A percentile compares a stretch with the other conserved stretches of the same genome.
Evolutionary conservation across 2,113 vertebrate species (phyloP).

Genomic region (Sciurus niger): DNA sequence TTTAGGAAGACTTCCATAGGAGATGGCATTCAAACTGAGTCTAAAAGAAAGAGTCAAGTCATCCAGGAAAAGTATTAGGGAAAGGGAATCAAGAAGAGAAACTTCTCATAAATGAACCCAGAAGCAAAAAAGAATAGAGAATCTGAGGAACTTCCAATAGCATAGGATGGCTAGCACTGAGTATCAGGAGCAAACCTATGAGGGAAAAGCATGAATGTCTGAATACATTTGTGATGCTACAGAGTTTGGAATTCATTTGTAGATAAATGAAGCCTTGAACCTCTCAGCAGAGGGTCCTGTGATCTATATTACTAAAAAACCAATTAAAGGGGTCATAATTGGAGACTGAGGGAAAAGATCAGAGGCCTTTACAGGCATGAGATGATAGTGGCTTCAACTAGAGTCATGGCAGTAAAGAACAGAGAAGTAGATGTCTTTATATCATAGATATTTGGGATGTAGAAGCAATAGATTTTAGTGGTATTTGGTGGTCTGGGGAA

Average conservation of each 20-base stretch:
- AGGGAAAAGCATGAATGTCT: too few species aligned
- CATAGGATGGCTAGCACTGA: background rate
- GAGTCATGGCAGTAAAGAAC: background rate
- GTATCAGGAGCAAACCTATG: background rate
- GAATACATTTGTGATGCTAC: too few species aligned
- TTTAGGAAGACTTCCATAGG: background rate
- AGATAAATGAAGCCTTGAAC: too few species aligned
- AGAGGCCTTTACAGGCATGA: background rate
- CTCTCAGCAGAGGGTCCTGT: too few species aligned
- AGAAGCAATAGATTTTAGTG: background rate
- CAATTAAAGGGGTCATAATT: background rate
- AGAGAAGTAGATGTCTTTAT: background rate
- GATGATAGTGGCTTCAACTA: background rate
- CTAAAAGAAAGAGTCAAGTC: background rate
- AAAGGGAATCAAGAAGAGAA: background rate
- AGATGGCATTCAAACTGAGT: background rate
- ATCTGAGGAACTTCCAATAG: background rate
- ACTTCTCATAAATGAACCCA: background rate
- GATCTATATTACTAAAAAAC: too few species aligned
- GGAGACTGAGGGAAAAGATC: background rate
- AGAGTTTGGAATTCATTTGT: too few species aligned
- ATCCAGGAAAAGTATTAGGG: background rate
- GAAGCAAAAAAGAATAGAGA: conserved; percentile 30
- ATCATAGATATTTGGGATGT: background rate
- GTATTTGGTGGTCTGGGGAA: background rate